Conservation (phyloP, 2,888 invertebrate species). For the Trachelus tabidus region DNA sequence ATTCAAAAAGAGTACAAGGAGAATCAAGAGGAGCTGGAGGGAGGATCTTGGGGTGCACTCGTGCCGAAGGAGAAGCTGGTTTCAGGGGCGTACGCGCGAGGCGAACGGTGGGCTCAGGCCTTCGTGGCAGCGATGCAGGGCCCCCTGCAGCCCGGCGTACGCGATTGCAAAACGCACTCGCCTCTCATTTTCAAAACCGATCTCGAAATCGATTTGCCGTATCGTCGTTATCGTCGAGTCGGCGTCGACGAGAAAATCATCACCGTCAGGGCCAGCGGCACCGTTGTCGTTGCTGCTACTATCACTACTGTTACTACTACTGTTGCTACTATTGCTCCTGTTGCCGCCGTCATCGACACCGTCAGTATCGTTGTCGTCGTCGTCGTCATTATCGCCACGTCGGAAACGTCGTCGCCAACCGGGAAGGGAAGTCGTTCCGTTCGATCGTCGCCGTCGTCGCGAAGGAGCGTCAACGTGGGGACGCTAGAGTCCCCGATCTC, state of each 20-base stretch:
- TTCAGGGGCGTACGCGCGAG: constrained; percentile 28
- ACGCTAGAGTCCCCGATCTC: constrained; percentile 52
- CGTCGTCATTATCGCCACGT: constrained; percentile 20
- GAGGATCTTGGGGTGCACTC: constrained; percentile 6
- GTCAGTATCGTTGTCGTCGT: constrained; percentile 22
- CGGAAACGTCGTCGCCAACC: constrained; percentile 16
- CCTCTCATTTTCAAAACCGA: constrained; percentile 10
- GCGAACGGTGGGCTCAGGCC: constrained; percentile 62
- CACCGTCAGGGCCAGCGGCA: not conserved
- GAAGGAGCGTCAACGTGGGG: constrained; percentile 32
- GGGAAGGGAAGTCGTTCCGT: not conserved
- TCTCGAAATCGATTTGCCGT: constrained; percentile 33
- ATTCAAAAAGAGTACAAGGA: not conserved
- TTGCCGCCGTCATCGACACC: constrained; percentile 33
- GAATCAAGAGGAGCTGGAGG: constrained; percentile 22
- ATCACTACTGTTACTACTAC: not conserved
- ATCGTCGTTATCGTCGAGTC: constrained; percentile 13
- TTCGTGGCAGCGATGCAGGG: constrained; percentile 66
- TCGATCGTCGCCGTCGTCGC: constrained; percentile 11
- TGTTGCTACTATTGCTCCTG: not conserved
- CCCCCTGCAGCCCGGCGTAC: constrained; percentile 60
- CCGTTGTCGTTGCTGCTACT: not conserved
- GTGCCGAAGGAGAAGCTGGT: constrained; percentile 22
- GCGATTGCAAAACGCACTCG: constrained; percentile 42
- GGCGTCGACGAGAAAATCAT: not conserved